phyloP scores from a whole-genome alignment of 2,113 vertebrate species.

The Lates calcarifer region DNA sequence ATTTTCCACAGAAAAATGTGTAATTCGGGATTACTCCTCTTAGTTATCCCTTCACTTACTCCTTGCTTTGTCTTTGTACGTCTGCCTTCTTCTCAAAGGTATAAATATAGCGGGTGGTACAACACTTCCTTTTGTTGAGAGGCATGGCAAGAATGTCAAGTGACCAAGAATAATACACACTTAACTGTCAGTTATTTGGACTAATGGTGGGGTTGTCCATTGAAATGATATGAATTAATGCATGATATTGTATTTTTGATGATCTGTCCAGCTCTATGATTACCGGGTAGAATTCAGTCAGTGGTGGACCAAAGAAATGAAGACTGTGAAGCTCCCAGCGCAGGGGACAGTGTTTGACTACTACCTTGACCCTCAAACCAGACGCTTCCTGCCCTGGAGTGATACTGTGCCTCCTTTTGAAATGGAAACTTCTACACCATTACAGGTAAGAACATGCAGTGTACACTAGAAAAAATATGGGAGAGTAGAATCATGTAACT shows the following conservation, averaged over 20 bases:
- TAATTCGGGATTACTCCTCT: neutral
- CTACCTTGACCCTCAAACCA: conserved; percentile 84
- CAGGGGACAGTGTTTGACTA: conserved; percentile 90
- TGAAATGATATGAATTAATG: conserved; percentile 31
- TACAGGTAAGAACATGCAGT: conserved; percentile 78
- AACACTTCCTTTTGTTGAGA: neutral
- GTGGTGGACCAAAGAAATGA: conserved; percentile 90
- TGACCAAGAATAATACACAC: conserved; percentile 21
- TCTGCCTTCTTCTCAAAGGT: neutral
- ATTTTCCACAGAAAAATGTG: neutral
- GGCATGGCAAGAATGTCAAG: conserved; percentile 22
- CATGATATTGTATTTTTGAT: conserved; percentile 34
- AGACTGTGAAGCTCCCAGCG: conserved; percentile 85
- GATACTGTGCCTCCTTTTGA: conserved; percentile 81
- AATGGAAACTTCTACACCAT: conserved; percentile 76
- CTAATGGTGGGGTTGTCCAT: conserved; percentile 29
- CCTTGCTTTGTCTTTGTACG: conserved; percentile 10
- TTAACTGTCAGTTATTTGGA: conserved; percentile 33
- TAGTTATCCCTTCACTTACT: conserved; percentile 10
- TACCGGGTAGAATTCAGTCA: conserved; percentile 88
- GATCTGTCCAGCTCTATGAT: conserved; percentile 81
- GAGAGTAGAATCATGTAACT: neutral
- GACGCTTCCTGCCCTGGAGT: conserved; percentile 84
- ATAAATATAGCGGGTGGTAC: conserved; percentile 10
- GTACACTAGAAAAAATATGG: neutral